Percentiles rank a stretch among this genome's conserved stretches.
Evolutionary conservation across 2,888 invertebrate genomes (phyloP).

Genomic region (Eustalomyia histrio): DNA sequence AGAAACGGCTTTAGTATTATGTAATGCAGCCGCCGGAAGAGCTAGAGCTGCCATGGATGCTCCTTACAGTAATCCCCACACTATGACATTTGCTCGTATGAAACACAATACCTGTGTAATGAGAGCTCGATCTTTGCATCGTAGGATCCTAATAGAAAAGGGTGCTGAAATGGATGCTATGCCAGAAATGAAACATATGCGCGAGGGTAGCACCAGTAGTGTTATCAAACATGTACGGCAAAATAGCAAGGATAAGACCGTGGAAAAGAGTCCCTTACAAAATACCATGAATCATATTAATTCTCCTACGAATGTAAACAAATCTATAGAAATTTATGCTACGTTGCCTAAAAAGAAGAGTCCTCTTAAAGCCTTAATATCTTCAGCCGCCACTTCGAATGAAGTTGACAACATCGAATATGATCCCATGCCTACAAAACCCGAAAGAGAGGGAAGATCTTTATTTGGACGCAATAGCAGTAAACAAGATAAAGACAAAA

Average conservation of each 20-base stretch:
- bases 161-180: conserved; percentile 81
- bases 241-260: conserved; percentile 84
- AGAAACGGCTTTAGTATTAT: conserved; percentile 89
- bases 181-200: conserved; percentile 84
- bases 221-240: conserved; percentile 86
- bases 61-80: conserved; percentile 94
- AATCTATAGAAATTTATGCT: conserved; percentile 93
- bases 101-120: conserved; percentile 97
- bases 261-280: conserved; percentile 74
- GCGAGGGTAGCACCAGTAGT: conserved; percentile 88
- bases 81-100: conserved; percentile 93
- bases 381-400: conserved; percentile 78
- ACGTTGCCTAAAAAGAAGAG: conserved; percentile 93
- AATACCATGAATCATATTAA: conserved; percentile 45
- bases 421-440: conserved; percentile 81
- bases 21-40: conserved; percentile 91
- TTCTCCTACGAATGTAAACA: conserved; percentile 70
- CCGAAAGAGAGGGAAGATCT: conserved; percentile 85
- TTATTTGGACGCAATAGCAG: conserved; percentile 82
- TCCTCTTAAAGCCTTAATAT: conserved; percentile 81
- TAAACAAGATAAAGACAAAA: conserved; percentile 88
- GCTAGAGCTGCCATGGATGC: conserved; percentile 96
- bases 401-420: conserved; percentile 86
- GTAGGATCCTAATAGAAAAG: conserved; percentile 87
- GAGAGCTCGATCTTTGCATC: conserved; percentile 91